Base-by-base conservation (phyloP, 2,888 invertebrate genomes). In the Brachyopa scutellaris region DNA sequence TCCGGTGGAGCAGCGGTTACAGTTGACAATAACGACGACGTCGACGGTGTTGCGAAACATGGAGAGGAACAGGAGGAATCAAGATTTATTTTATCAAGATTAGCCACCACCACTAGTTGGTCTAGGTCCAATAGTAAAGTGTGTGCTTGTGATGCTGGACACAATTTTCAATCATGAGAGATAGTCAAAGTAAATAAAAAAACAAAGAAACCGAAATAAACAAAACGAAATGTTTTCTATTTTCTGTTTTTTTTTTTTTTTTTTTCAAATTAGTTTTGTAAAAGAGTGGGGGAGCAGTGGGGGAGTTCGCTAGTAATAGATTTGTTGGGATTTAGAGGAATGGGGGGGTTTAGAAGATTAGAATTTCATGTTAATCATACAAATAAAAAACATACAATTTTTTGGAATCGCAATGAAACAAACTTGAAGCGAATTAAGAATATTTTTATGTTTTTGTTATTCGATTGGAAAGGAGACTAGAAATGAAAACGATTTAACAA, bases 101-200 rank as follows among this genome's bases (percentile, higher is more conserved):
- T 90, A 89, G 89, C 89, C 90, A 90, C 87, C 89, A 89, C 88
- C 90, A 91, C 91, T 89, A 92, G 90, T 89, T 92, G 92, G 88
- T 92, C 92, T 89, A 92, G 89, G 87, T 92, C 92, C 91, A 92
- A 90, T 88, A 92, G 90, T 90, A 91, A 90, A 86, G 91, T 92
- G 91, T 88, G 91, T 91, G 89, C 89, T 87, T 90, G 89, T 90
- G 90, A 89, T 88, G 89, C 90, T 90, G 88, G 88, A 88, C 88
- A 89, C 87, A 88, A 88, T 88, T 89, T 88, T 88, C 88, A 88
- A 86, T 88, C 88, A 87, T 85, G 85, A 86, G 83, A 85, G 85
- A 85, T 77, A 85, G 85, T 86, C 84, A 85, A 85, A 85, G 84
- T 84, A 85, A 80, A 84, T 74, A 84, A 78, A 86, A 84, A 86